Conservation (phyloP, 2,888 invertebrate genomes). For the Priocnemis perturbator region DNA sequence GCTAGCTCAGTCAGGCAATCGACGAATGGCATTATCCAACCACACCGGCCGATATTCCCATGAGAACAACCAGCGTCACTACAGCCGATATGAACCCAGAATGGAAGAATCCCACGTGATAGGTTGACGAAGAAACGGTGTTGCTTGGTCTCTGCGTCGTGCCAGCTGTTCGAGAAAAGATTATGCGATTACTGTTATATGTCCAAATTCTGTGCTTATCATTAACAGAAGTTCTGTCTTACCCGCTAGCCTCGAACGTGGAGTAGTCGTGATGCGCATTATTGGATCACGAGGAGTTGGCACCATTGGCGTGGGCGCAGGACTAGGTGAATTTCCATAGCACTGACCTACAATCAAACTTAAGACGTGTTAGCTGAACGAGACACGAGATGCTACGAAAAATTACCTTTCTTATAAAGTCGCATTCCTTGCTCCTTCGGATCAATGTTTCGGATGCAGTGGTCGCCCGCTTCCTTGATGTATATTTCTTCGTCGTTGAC, state of each 20-base stretch:
- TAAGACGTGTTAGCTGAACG: background rate
- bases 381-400: no score
- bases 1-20: slow-evolving; percentile 20
- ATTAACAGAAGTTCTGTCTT: slow-evolving; percentile 11
- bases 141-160: slow-evolving; percentile 35
- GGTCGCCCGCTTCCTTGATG: slow-evolving; percentile 82
- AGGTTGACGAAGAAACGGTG: slow-evolving; percentile 1
- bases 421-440: slow-evolving; percentile 80
- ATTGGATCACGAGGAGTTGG: slow-evolving; percentile 66
- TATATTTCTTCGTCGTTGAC: slow-evolving; percentile 79
- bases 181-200: background rate
- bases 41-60: background rate
- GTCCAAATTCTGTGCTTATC: background rate
- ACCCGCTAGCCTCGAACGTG: slow-evolving; percentile 60
- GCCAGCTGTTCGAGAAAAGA: slow-evolving; percentile 23
- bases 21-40: slow-evolving; percentile 25
- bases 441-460: slow-evolving; percentile 80
- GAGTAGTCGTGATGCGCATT: slow-evolving; percentile 64
- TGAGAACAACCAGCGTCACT: slow-evolving; percentile 2
- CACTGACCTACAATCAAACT: slow-evolving; percentile 64
- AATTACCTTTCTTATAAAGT: slow-evolving; percentile 77
- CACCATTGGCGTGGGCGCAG: slow-evolving; percentile 70
- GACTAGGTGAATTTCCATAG: slow-evolving; percentile 72
- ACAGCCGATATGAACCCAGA: background rate
- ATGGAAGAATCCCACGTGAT: background rate